These are phyloP conservation scores for Cassiopea xamachana DNA, from an alignment of 30 jellyfish, hydroid and myxozoan genomes.

Conservation along the genomic window DNA sequence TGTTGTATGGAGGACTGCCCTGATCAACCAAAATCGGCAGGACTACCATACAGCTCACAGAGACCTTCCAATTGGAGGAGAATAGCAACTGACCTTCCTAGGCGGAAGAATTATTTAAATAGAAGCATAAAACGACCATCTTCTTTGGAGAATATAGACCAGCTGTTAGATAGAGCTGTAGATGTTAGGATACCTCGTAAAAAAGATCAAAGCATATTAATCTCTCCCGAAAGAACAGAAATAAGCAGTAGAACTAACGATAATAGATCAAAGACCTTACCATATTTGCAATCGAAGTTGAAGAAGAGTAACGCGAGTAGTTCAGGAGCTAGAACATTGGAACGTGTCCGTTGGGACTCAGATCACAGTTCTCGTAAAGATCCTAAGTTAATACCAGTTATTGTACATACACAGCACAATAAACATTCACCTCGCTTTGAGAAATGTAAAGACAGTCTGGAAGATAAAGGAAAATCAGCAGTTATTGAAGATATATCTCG, in stretches of 20 bases:
- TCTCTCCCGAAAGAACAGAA: neutral
- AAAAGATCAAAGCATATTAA: neutral
- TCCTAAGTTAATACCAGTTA: conserved; percentile 66
- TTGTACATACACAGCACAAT: conserved; percentile 56
- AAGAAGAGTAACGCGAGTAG: conserved; percentile 32
- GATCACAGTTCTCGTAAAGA: conserved; percentile 23
- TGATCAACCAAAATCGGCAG: conserved; percentile 17
- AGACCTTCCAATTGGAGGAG: conserved; percentile 52
- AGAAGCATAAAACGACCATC: conserved; percentile 35
- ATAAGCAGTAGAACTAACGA: neutral
- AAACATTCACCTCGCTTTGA: conserved; percentile 65
- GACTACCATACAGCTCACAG: conserved; percentile 73
- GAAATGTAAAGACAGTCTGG: neutral
- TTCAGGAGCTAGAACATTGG: conserved; percentile 22
- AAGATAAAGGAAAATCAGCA: neutral
- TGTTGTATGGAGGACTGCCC: conserved; percentile 69
- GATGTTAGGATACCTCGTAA: neutral
- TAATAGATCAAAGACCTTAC: conserved; percentile 23
- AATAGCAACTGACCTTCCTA: conserved; percentile 46
- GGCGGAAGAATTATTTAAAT: conserved; percentile 32
- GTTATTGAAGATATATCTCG: neutral
- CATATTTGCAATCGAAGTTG: conserved; percentile 43
- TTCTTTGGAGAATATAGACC: conserved; percentile 29
- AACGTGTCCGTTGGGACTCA: conserved; percentile 11
- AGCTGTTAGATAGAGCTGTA: neutral